Evolutionary conservation across 2,113 vertebrate species (phyloP).

Genomic region (Hyperopisus bebe): DNA sequence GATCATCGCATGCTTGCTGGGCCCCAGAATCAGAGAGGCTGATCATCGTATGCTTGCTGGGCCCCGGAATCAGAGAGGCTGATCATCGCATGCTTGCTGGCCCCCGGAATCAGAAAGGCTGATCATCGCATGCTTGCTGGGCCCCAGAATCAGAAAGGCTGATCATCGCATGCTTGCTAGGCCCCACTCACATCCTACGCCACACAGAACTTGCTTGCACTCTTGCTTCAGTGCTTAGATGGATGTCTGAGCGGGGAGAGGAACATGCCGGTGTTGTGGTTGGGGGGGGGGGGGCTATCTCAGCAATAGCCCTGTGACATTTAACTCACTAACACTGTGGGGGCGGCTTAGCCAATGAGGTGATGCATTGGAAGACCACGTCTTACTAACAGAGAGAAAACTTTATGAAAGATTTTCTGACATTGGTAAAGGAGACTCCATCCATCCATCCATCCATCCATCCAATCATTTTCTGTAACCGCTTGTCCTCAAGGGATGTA

Average conservation of each 20-base stretch:
- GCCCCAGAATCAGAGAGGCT: not conserved
- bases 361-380: not conserved
- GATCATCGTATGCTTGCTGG: no score
- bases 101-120: no score
- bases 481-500: no score
- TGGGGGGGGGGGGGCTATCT: not conserved
- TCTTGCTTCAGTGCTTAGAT: not conserved
- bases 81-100: no score
- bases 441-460: no score
- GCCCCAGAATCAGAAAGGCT: not conserved
- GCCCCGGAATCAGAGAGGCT: no score
- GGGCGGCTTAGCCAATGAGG: not conserved
- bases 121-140: no score
- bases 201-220: not conserved
- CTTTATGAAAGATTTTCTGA: not conserved
- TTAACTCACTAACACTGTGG: not conserved
- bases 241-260: not conserved
- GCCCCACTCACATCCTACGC: not conserved
- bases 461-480: no score
- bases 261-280: not conserved
- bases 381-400: not conserved
- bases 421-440: not conserved
- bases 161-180: not conserved
- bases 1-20: not conserved
- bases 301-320: not conserved